phyloP scores from a whole-genome alignment of 2,113 vertebrate species.

The Melozone crissalis region DNA sequence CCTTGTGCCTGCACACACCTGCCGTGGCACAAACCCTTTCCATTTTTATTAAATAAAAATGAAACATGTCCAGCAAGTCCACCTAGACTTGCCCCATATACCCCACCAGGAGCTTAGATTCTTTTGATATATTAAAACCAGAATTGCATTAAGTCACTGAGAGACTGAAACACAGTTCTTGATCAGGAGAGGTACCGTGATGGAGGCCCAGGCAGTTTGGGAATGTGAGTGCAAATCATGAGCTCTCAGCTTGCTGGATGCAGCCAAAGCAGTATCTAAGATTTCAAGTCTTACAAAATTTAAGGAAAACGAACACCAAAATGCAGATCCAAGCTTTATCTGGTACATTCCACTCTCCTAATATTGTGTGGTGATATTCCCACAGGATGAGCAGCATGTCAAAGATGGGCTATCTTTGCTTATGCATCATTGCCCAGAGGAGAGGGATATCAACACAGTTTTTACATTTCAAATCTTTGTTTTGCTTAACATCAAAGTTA shows the following conservation, averaged over 20 bases:
- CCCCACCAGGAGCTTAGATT: background rate
- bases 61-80: background rate
- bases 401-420: background rate
- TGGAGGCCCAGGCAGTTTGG: background rate
- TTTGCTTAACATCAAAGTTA: constrained; percentile 9
- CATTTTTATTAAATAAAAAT: background rate
- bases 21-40: background rate
- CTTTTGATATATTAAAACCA: background rate
- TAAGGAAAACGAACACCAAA: background rate
- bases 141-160: background rate
- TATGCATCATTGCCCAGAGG: background rate
- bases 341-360: background rate
- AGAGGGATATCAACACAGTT: background rate
- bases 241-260: background rate
- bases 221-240: background rate
- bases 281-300: background rate
- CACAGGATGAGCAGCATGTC: background rate
- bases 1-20: background rate
- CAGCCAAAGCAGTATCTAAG: background rate
- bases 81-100: background rate
- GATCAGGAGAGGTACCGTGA: background rate
- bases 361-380: background rate
- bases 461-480: constrained; percentile 5
- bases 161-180: background rate
- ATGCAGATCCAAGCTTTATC: background rate